These are phyloP conservation scores for Trichogramma pretiosum DNA, from an alignment of 1,140 invertebrate species.

Conservation along the genomic window DNA sequence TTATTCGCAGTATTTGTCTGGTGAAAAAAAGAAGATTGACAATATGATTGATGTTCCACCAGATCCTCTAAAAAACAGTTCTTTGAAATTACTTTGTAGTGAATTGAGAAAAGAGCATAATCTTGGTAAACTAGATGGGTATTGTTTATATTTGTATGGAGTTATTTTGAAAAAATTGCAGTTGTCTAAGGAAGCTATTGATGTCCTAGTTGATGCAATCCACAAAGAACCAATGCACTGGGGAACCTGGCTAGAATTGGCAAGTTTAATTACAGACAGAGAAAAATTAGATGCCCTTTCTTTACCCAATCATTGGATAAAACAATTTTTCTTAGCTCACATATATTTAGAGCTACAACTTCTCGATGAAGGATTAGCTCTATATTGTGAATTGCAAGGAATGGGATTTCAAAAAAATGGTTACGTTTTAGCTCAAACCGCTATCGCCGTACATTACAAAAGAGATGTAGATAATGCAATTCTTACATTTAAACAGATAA, in stretches of 20 bases:
- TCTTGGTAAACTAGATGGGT: conserved; percentile 70
- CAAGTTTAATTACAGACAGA: conserved; percentile 72
- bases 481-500: conserved; percentile 69
- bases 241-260: conserved; percentile 90
- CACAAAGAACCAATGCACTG: conserved; percentile 75
- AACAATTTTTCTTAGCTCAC: conserved; percentile 84
- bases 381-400: conserved; percentile 64
- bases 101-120: conserved; percentile 52
- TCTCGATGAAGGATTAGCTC: conserved; percentile 78
- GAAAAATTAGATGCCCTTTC: conserved; percentile 56
- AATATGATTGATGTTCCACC: conserved; percentile 67
- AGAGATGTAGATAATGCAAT: conserved; percentile 88
- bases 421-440: conserved; percentile 87
- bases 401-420: conserved; percentile 78
- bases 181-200: conserved; percentile 61
- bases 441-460: conserved; percentile 85
- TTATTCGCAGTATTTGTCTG: conserved; percentile 79
- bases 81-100: conserved; percentile 48
- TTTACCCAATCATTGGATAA: conserved; percentile 89
- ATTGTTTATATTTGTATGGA: conserved; percentile 82
- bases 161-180: conserved; percentile 84
- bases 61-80: conserved; percentile 52
- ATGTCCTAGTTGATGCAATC: conserved; percentile 71
- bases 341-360: conserved; percentile 84
- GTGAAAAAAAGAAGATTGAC: conserved; percentile 80